phyloP scores from a whole-genome alignment of 2,113 vertebrate genomes.

The Okapia johnstoni region DNA sequence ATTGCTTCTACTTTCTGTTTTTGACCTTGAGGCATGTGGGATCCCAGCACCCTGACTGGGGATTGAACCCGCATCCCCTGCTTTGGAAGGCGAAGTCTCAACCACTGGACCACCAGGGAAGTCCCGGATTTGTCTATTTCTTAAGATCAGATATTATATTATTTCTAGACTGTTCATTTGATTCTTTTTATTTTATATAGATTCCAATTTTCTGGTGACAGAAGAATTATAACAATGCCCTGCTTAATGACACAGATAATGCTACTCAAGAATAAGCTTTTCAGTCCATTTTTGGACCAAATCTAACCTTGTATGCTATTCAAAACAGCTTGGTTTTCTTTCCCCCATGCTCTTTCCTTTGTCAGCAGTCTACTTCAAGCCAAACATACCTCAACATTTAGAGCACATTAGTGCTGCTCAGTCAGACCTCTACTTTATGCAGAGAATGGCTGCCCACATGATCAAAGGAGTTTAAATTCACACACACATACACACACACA shows the following conservation, averaged over 20 bases:
- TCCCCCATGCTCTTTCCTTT: background rate
- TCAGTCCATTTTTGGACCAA: background rate
- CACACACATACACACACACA: background rate
- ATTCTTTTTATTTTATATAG: constrained; percentile 1
- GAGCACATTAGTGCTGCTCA: background rate
- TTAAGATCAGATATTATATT: background rate
- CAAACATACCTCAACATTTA: constrained; percentile 1
- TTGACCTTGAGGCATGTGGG: no score
- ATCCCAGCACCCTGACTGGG: no score
- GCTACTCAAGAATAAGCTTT: background rate
- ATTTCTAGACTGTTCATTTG: background rate
- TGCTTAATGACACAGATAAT: constrained; percentile 14
- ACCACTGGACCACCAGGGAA: no score
- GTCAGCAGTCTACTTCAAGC: background rate
- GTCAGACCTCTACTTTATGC: background rate
- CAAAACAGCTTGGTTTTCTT: constrained; percentile 3
- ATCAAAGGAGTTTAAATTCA: background rate
- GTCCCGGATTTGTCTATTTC: background rate
- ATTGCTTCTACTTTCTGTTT: no score
- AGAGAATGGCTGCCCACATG: background rate
- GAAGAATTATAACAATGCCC: background rate
- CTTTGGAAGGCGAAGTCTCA: no score
- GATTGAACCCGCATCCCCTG: no score
- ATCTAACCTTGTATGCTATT: background rate
- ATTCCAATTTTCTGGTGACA: background rate